Evolutionary conservation across 2,888 invertebrate species (phyloP).

Genomic region (Acrobasis repandana): DNA sequence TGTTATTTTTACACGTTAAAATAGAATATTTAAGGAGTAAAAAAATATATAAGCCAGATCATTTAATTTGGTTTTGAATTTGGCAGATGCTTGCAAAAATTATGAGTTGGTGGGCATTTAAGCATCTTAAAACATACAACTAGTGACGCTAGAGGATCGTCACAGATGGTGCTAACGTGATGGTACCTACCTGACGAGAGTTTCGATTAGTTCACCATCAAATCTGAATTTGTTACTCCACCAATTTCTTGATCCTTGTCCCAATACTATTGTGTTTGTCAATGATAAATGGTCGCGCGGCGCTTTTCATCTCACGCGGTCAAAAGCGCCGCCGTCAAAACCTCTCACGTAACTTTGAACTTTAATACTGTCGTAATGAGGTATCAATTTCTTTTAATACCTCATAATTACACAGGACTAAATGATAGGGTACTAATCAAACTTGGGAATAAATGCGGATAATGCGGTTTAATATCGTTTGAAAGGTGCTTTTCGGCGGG

Average conservation of each 20-base stretch:
- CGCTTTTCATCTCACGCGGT: slow-evolving; percentile 75
- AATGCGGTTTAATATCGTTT: slow-evolving; percentile 80
- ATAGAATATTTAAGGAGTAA: too few relatives aligned
- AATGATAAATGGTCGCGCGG: slow-evolving; percentile 82
- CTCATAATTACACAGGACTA: slow-evolving; percentile 79
- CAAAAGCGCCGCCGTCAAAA: slow-evolving; percentile 69
- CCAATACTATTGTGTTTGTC: slow-evolving; percentile 82
- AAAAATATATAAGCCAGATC: too few relatives aligned
- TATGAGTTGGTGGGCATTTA: too few relatives aligned
- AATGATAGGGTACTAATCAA: slow-evolving; percentile 83
- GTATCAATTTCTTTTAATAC: slow-evolving; percentile 41
- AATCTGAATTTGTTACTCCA: slow-evolving; percentile 74
- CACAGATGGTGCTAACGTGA: too few relatives aligned
- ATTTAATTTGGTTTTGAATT: too few relatives aligned
- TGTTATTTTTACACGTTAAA: too few relatives aligned
- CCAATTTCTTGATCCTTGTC: slow-evolving; percentile 74
- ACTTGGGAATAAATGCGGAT: slow-evolving; percentile 78
- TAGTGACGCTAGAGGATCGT: too few relatives aligned
- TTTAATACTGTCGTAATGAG: slow-evolving; percentile 36
- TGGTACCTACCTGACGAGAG: slow-evolving; percentile 19
- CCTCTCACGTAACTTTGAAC: slow-evolving; percentile 43
- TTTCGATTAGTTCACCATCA: slow-evolving; percentile 48
- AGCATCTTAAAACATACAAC: too few relatives aligned
- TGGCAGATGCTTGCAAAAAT: too few relatives aligned
- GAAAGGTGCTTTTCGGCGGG: slow-evolving; percentile 80